These are phyloP conservation scores for Holacanthus passer DNA, from an alignment of 2,113 vertebrate genomes.

Conservation along the genomic window DNA sequence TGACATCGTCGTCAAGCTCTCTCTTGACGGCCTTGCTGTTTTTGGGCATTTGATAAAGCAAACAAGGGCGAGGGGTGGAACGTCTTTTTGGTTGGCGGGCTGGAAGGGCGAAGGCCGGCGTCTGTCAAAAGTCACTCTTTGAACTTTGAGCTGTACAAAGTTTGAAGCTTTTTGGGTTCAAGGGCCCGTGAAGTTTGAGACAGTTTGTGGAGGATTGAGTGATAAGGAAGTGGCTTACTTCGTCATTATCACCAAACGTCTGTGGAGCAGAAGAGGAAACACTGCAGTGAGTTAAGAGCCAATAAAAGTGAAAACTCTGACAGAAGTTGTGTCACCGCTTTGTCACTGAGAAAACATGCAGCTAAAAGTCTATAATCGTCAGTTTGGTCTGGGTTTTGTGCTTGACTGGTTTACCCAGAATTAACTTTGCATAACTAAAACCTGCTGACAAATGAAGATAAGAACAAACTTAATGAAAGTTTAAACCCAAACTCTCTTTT, in stretches of 20 bases:
- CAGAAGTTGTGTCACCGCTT: neutral
- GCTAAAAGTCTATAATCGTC: neutral
- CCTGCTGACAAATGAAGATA: neutral
- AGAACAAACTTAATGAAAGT: neutral
- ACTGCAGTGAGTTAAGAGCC: neutral
- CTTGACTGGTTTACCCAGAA: slow-evolving; percentile 8
- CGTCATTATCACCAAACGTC: slow-evolving; percentile 79
- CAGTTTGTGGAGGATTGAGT: slow-evolving; percentile 37
- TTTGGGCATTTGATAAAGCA: slow-evolving; percentile 95
- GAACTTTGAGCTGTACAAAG: slow-evolving; percentile 15
- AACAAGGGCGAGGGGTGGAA: slow-evolving; percentile 70
- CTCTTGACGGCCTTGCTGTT: slow-evolving; percentile 96
- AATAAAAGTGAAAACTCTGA: neutral
- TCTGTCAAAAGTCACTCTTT: slow-evolving; percentile 29
- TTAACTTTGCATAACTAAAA: neutral
- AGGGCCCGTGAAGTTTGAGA: slow-evolving; percentile 3
- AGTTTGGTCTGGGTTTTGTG: neutral
- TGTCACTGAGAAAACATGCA: neutral
- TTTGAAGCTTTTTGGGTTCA: slow-evolving; percentile 5
- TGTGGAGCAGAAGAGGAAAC: slow-evolving; percentile 59
- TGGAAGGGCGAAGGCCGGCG: slow-evolving; percentile 18
- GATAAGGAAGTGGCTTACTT: slow-evolving; percentile 65
- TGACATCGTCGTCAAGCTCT: slow-evolving; percentile 97
- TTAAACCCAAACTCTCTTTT: neutral
- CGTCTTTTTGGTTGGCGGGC: slow-evolving; percentile 63